Evolutionary conservation across 2,888 invertebrate genomes (phyloP), one percentile per base, ranked within the genome.

Genomic region (Myopa testacea): DNA sequence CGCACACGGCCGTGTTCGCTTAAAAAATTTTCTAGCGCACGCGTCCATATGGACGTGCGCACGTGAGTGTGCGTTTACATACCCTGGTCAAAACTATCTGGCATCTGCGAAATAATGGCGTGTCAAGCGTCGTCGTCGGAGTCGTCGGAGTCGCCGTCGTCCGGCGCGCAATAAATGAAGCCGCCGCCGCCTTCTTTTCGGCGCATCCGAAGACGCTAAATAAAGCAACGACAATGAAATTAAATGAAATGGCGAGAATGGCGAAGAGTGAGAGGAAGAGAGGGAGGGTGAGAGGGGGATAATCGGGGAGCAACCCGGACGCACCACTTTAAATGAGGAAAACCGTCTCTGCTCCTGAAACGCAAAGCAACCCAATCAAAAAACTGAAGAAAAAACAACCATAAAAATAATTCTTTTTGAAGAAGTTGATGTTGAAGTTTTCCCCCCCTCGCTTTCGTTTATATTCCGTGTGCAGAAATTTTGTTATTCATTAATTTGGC

Each of bases 71-170:
- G n/a, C n/a, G n/a, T n/a, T n/a, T n/a, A n/a, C n/a, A n/a, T n/a
- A n/a, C n/a, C n/a, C n/a, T n/a, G n/a, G 87, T 87, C 87, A 87
- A 87, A 87, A 87, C 1, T 2, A 87, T 87, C 87, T 87, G 87
- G 87, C 87, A 84, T 85, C 84, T 84, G 86, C 85, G 86, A 87
- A 87, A 86, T 87, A 87, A 75, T 87, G 86, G 86, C 84, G 86
- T 86, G 87, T 86, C 87, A 87, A 86, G 86, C 86, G 87, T 26
- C 26, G 26, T 26, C 26, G 26, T 26, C 26, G 26, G 26, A 26
- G 2, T 26, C 26, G 26, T 26, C 26, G 26, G 26, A 26, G 2
- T 26, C 26, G 26, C 2, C 26, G 16, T 19, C 14, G 7, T 14
- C 38, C 38, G 38, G 1, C 45, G 26, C 5, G 45, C 12, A 40